Base-by-base conservation (phyloP, 2,113 vertebrate genomes). In the Brachypodius melanocephalos region DNA sequence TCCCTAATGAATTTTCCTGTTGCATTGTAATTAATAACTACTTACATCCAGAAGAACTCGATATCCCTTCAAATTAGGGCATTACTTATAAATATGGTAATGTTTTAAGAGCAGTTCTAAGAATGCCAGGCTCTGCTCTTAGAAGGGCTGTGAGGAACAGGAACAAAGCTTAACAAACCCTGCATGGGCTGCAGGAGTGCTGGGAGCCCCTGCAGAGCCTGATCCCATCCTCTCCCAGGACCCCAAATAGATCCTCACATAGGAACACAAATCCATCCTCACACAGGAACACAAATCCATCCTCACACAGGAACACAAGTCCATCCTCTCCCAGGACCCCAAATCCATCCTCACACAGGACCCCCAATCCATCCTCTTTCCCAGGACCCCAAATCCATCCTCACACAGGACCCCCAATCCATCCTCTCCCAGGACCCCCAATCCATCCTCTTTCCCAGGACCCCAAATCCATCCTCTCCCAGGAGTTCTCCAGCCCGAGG, bases 11-110 rank as follows among this genome's bases (percentile, higher is more conserved):
- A 67, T 93, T 94, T 96, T 91, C 80, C 82, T 65, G 58, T 69
- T 95, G 91, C 84, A 77, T 73, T 95, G 75, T 96, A 93, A 94
- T 97, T 96, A 97, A 93, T 95, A 95, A 85, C 75, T 81, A 74
- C 91, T 95, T 89, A 91, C 57, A 89, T 82, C 80, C 90, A 73
- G 81, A 43, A 82, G 82, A 94, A 93, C 40, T 82, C 4, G 0
- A 81, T 85, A 76, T 76, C 72, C 90, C 84, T 95, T 91, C 82
- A 92, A 94, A 96, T 94, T 89, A 95, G 77, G 83, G 71, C 76
- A 66, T 95, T 72, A 88, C 63, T 95, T 89, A 91, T 85, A 92
- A 89, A 93, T 96, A 85, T 65, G 58, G 76, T 90, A 67, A 88
- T 77, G 79, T 58, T 85, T 90, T 83, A 59, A 71, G n/a, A 67